These are phyloP conservation scores for Limenitis camilla DNA, from an alignment of 2,888 invertebrate genomes.

Conservation along the genomic window DNA sequence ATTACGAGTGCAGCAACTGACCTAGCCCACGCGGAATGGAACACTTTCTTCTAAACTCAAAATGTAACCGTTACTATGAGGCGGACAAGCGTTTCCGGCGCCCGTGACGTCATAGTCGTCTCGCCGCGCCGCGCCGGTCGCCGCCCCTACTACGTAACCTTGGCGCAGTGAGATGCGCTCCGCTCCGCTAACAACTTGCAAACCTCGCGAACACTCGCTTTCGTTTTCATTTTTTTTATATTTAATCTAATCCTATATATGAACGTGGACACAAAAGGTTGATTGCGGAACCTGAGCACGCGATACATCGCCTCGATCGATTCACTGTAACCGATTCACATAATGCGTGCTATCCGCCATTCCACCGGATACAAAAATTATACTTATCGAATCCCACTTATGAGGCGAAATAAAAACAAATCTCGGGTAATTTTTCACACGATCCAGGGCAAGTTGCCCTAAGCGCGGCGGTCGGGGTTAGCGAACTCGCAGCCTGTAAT, in stretches of 20 bases:
- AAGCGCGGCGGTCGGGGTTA: slow-evolving; percentile 67
- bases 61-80: slow-evolving; percentile 71
- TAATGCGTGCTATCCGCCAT: slow-evolving; percentile 29
- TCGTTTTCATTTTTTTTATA: slow-evolving; percentile 57
- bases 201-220: slow-evolving; percentile 39
- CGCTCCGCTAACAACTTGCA: slow-evolving; percentile 24
- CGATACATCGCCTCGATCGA: slow-evolving; percentile 11
- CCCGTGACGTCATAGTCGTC: slow-evolving; percentile 69
- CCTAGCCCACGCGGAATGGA: slow-evolving; percentile 57
- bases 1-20: slow-evolving; percentile 45
- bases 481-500: slow-evolving; percentile 72
- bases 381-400: slow-evolving; percentile 66
- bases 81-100: slow-evolving; percentile 70
- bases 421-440: slow-evolving; percentile 70
- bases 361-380: slow-evolving; percentile 62
- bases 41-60: slow-evolving; percentile 72
- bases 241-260: slow-evolving; percentile 34
- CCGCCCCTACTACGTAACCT: slow-evolving; percentile 66
- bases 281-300: slow-evolving; percentile 17
- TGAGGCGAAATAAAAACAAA: slow-evolving; percentile 66
- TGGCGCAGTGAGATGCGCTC: slow-evolving; percentile 39
- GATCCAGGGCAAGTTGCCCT: slow-evolving; percentile 70
- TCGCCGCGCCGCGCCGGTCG: slow-evolving; percentile 50
- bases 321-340: slow-evolving; percentile 19
- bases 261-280: too few species aligned